Evolutionary conservation across 2,113 vertebrate species (phyloP), one percentile per base, ranked within the genome.

Genomic region (Grallaria varia): DNA sequence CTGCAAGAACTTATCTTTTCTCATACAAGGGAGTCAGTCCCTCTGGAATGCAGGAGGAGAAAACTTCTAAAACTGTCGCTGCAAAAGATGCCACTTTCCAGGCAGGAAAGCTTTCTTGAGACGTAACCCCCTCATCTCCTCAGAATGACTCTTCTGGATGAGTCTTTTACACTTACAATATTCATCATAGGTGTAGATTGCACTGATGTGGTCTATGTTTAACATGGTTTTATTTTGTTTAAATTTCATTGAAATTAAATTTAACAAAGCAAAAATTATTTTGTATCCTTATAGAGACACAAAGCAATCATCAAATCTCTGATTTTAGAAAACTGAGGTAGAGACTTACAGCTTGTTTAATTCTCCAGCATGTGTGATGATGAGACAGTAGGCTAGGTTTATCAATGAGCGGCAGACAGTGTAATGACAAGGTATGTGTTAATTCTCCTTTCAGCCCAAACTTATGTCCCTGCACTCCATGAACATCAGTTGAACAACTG

Each of bases 401-500:
- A 12, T 59, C 33, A 44, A 63, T 66, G 37, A 37, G 20, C 45
- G 42, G 9, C 30, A 45, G 27, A 52, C 71, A 52, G 14, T 14
- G 5, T 59, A 67, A 39, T 67, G 44, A 62, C 30, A 83, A 55
- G 6, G 3, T 72, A 33, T 6, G 6, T 74, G 67, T 78, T 93
- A 47, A 37, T 69, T 83, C 10, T 44, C 17, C 47, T 86, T 91
- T 81, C 28, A 77, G 30, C 31, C 39, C 16, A 74, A 19, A 49
- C 8, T 53, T 83, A 10, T 0, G 0, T 73, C 13, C 7, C n/a
- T 72, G 8, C n/a, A 10, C 25, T 73, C 9, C 6, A 14, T 68
- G 66, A 90, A 35, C 17, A 64, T 73, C 11, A 79, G 15, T 33
- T 47, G 21, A 89, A 44, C 30, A 83, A 24, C 45, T 60, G 14